phyloP scores from a whole-genome alignment of 1,140 invertebrate genomes.

The Drosophila setifemur region DNA sequence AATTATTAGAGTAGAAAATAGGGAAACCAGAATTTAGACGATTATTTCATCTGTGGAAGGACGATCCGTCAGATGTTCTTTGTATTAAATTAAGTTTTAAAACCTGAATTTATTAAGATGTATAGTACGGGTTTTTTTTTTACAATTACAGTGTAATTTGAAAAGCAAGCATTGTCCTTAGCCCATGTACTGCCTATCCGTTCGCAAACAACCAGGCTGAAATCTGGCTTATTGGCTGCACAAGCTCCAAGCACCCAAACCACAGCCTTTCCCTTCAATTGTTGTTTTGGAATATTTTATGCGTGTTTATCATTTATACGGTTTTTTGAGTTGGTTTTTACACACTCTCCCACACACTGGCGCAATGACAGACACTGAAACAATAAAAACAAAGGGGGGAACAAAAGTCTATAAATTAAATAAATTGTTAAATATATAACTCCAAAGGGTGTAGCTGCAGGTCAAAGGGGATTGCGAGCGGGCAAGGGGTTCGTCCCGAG shows the following conservation, averaged over 20 bases:
- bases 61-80: too few relatives aligned
- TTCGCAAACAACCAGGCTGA: slow-evolving; percentile 9
- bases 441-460: slow-evolving; percentile 10
- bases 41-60: too few relatives aligned
- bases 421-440: slow-evolving; percentile 76
- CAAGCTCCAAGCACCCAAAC: not conserved
- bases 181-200: not conserved
- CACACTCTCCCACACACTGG: slow-evolving; percentile 4
- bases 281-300: slow-evolving; percentile 73
- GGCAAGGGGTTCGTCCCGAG: not conserved
- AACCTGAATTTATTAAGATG: too few relatives aligned
- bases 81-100: too few relatives aligned
- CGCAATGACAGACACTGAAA: slow-evolving; percentile 6
- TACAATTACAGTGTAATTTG: too few relatives aligned
- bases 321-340: slow-evolving; percentile 52
- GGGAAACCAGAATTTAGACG: too few relatives aligned
- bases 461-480: not conserved
- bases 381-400: slow-evolving; percentile 24
- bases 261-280: slow-evolving; percentile 47
- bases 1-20: too few relatives aligned
- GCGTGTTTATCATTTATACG: slow-evolving; percentile 77
- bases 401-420: slow-evolving; percentile 71
- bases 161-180: too few relatives aligned
- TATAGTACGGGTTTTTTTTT: too few relatives aligned
- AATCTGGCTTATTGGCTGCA: slow-evolving; percentile 48